These are phyloP conservation scores for Melanotaenia duboulayi DNA, from an alignment of 2,113 vertebrate species.

Conservation along the genomic window DNA sequence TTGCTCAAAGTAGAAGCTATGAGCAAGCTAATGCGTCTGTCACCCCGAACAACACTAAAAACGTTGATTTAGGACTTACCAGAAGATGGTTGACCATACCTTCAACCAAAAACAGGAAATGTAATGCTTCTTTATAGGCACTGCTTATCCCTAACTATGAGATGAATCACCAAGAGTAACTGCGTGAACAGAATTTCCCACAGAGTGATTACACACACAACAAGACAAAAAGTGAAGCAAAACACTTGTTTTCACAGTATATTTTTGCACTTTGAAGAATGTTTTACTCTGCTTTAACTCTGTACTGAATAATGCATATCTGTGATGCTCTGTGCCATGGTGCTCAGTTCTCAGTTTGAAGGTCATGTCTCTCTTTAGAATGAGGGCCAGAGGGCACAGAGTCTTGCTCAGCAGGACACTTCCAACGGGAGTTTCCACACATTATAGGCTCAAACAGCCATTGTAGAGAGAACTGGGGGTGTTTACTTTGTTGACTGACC, in stretches of 20 bases:
- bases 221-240: no score
- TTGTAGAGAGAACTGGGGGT: conserved; percentile 36
- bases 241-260: not conserved
- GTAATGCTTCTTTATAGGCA: not conserved
- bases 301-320: conserved; percentile 27
- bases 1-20: no score
- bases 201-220: not conserved
- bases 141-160: not conserved
- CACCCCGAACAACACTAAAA: not conserved
- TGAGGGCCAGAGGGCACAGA: conserved; percentile 52
- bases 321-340: conserved; percentile 1
- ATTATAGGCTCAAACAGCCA: conserved; percentile 45
- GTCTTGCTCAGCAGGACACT: conserved; percentile 52
- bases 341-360: conserved; percentile 36
- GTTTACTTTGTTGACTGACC: conserved; percentile 66
- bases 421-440: conserved; percentile 49
- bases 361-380: conserved; percentile 53
- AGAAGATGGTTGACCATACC: not conserved
- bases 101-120: not conserved
- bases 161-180: not conserved
- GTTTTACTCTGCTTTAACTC: not conserved
- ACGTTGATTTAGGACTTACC: not conserved
- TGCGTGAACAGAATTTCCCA: not conserved
- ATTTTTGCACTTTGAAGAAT: not conserved
- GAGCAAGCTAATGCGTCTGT: not conserved